Evolutionary conservation across 30 jellyfish, hydroid and myxozoan genomes (phyloP).

Genomic region (Aurelia coerulea): DNA sequence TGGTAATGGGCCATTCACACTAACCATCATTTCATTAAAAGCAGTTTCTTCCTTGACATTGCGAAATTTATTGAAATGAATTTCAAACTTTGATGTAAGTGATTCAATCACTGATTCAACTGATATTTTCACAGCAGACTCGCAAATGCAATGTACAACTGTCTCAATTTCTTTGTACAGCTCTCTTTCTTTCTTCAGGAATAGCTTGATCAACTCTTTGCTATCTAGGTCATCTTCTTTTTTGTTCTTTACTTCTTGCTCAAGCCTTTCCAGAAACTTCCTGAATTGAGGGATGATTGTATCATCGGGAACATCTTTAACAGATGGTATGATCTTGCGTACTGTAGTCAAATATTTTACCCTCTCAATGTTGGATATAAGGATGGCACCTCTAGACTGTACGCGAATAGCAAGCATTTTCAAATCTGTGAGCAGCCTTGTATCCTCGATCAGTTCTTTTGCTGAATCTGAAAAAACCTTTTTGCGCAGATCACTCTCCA

Average conservation of each 20-base stretch:
- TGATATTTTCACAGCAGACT: slow-evolving; percentile 23
- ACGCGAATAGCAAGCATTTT: slow-evolving; percentile 32
- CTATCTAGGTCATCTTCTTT: slow-evolving; percentile 27
- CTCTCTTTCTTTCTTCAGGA: slow-evolving; percentile 42
- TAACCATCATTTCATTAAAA: slow-evolving; percentile 32
- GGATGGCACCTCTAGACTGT: slow-evolving; percentile 27
- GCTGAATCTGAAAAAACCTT: slow-evolving; percentile 33
- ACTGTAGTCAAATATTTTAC: not conserved
- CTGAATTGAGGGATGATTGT: not conserved
- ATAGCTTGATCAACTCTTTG: slow-evolving; percentile 33
- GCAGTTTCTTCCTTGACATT: slow-evolving; percentile 35
- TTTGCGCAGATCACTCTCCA: slow-evolving; percentile 24
- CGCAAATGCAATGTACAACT: slow-evolving; percentile 14
- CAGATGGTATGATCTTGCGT: slow-evolving; percentile 10
- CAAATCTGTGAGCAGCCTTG: slow-evolving; percentile 34
- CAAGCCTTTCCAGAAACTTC: too few relatives aligned
- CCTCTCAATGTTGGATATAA: slow-evolving; percentile 6
- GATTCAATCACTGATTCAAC: slow-evolving; percentile 20
- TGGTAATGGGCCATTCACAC: slow-evolving; percentile 37
- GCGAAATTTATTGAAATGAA: slow-evolving; percentile 19
- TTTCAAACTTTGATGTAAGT: not conserved
- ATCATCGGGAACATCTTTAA: slow-evolving; percentile 10
- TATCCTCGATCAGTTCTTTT: slow-evolving; percentile 23
- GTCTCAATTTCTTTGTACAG: slow-evolving; percentile 28
- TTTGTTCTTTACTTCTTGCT: not conserved